Evolutionary conservation across 2,888 invertebrate genomes (phyloP), one percentile per base, ranked within the genome.

Genomic region (Hartigia nigra): DNA sequence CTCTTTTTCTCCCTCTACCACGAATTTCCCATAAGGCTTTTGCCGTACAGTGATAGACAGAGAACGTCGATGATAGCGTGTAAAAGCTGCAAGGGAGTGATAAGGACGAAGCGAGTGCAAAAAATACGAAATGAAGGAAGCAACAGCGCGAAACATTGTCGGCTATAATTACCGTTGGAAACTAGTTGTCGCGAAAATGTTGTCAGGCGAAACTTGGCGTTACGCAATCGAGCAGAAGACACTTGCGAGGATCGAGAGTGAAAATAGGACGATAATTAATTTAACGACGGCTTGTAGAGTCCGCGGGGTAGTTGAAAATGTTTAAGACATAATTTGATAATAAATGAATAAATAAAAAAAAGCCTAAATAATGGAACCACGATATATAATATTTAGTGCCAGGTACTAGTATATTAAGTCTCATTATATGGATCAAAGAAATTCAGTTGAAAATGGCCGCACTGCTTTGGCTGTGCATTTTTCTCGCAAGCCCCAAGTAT

Each of bases 171-270:
- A 76, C 81, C 77, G 75, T n/a, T 76, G 81, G 81, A 83, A 85
- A 81, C 81, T 82, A 82, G 81, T 83, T 84, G 84, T 81, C 84
- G 82, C 85, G 83, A 83, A 82, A 85, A 85, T 83, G 83, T 82
- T 82, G 84, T 81, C 82, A 79, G 80, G 76, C 79, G 80, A 79
- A 84, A 84, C 77, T 79, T 82, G 75, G 72, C 77, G 78, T 78
- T 80, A 76, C 77, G 80, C 32, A 23, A 55, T 55, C 23, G 55
- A 23, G 2, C 55, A 0, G 9, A 55, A 55, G 2, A 9, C 0
- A 9, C 9, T 55, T 9, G 2, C 9, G 5, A 0, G 23, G 23
- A 55, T 55, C 9, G 55, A 39, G 4, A 35, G 35, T 35, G 9
- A 9, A 39, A 23, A 9, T 39, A 39, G 4, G 39, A 9, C 1